These are phyloP conservation scores for Bergia sp. DNA, from an alignment of 92 coral and sea anemone species.

Conservation along the genomic window DNA sequence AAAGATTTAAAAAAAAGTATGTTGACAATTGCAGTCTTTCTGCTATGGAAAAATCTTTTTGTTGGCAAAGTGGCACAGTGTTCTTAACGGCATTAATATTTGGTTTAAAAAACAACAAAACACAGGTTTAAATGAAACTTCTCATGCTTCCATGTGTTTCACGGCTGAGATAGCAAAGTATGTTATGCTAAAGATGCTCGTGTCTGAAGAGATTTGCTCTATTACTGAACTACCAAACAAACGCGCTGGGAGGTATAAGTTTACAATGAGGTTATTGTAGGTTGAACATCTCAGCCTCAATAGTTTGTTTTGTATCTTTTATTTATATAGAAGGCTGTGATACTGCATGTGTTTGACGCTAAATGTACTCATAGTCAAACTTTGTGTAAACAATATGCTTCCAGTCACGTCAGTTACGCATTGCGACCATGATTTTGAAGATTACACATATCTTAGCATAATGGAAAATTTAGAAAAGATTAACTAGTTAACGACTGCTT, in stretches of 20 bases:
- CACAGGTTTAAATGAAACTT: not conserved
- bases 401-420: not conserved
- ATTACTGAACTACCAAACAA: not conserved
- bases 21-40: not conserved
- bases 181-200: not conserved
- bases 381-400: constrained; percentile 12
- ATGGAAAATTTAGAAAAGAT: not conserved
- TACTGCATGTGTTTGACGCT: constrained; percentile 14
- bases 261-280: constrained; percentile 17
- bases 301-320: not conserved
- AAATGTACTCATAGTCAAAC: not conserved
- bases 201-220: not conserved
- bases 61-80: not conserved
- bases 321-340: not conserved
- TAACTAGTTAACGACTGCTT: not conserved
- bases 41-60: not conserved
- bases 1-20: no score
- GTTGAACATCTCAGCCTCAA: constrained; percentile 8
- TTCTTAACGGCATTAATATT: no score
- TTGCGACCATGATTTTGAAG: not conserved
- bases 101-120: not conserved
- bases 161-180: not conserved
- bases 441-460: not conserved
- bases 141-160: not conserved
- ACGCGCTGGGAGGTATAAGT: constrained; percentile 12